A percentile compares a stretch with the other conserved stretches of the same genome.
Conservation (phyloP, 2,113 vertebrate genomes). For the Hemichromis elongatus region DNA sequence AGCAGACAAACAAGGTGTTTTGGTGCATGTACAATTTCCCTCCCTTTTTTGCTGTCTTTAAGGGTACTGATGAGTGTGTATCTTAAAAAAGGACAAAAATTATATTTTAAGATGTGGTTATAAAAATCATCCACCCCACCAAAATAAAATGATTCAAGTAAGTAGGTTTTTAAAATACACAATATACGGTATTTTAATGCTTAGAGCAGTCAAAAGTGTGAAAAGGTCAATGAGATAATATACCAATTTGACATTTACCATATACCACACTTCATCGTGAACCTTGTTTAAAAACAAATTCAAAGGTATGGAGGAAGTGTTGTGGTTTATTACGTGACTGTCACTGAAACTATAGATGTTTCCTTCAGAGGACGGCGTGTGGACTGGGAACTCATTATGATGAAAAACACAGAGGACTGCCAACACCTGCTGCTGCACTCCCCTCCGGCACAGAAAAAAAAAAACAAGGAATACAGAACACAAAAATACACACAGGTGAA, state of each 20-base stretch:
- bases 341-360: neutral
- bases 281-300: neutral
- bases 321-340: neutral
- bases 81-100: neutral
- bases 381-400: conserved; percentile 65
- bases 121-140: neutral
- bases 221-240: neutral
- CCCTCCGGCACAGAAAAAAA: conserved; percentile 12
- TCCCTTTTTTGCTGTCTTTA: neutral
- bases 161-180: neutral
- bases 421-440: conserved; percentile 54
- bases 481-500: conserved; percentile 30
- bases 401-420: conserved; percentile 43
- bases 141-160: neutral
- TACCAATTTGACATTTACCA: neutral
- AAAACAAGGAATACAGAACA: conserved; percentile 19
- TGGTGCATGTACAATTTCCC: neutral
- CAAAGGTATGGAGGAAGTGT: neutral
- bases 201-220: neutral
- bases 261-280: neutral
- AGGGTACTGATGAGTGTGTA: neutral
- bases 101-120: neutral
- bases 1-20: neutral
- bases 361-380: conserved; percentile 30
- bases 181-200: neutral